Conservation (phyloP, 2,888 invertebrate genomes). For the Oscheius sp. region DNA sequence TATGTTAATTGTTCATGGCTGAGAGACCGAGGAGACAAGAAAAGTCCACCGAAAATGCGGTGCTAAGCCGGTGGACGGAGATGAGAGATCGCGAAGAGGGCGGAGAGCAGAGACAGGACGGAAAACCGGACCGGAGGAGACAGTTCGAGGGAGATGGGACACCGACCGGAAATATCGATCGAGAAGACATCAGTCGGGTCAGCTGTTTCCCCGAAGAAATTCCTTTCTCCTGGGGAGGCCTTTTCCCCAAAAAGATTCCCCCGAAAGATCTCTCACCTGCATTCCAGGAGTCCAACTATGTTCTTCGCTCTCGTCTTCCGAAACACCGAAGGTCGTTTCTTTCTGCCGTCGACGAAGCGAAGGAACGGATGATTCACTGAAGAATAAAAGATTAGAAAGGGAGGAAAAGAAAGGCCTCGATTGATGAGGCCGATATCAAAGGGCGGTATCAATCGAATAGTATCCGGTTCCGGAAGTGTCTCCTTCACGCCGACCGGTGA, state of each 20-base stretch:
- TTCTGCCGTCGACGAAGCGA: constrained; percentile 44
- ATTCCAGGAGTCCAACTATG: constrained; percentile 49
- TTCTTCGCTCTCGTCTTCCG: constrained; percentile 45
- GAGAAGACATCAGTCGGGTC: background rate
- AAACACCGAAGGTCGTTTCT: constrained; percentile 40
- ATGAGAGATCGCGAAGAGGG: background rate
- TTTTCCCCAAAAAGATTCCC: background rate
- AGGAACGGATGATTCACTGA: constrained; percentile 53
- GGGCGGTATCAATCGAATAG: constrained; percentile 1
- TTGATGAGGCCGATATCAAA: background rate
- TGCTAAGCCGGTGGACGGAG: constrained; percentile 22
- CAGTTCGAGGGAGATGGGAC: constrained; percentile 11
- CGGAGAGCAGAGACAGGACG: constrained; percentile 8
- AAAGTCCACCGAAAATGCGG: constrained; percentile 21
- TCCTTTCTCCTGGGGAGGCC: background rate
- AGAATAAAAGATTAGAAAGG: constrained; percentile 15
- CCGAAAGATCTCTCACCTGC: constrained; percentile 9
- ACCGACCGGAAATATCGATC: constrained; percentile 12
- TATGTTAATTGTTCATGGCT: background rate
- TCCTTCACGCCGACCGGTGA: constrained; percentile 17
- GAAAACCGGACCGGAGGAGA: constrained; percentile 26
- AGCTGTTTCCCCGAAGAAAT: background rate
- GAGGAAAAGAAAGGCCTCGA: background rate
- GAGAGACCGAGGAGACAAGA: constrained; percentile 12
- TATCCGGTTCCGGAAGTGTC: constrained; percentile 14